Base-by-base conservation (phyloP, 2,797 vertebrate genomes). In the Chaunax sp. region DNA sequence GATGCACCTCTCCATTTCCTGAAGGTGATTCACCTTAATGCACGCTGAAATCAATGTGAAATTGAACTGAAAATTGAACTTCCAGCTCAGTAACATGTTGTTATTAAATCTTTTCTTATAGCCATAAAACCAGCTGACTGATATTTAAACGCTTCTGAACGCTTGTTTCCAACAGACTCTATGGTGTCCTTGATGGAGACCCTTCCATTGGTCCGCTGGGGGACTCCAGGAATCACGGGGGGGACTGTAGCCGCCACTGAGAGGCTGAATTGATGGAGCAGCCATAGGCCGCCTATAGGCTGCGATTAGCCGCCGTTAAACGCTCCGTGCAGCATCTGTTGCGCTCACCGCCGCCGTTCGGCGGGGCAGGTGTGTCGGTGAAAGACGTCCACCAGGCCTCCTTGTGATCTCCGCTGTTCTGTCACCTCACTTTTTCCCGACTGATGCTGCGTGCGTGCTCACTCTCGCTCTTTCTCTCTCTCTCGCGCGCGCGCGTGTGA, bases 21-120 rank as follows among this genome's bases (percentile, higher is more conserved):
- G 86, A 90, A 90, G 89, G 88, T 89, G 88, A 91, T 92, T 91
- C 89, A 86, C 90, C 86, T 92, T 90, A 92, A 93, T 89, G 89
- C 84, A 87, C 79, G 87, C 76, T 82, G 83, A 90, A 92, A 93
- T 94, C 91, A 87, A 92, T 93, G 90, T 89, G 89, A 91, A 91
- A 92, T 90, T 93, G 90, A 93, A 93, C 85, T 89, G 86, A 90
- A 89, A 93, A 91, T 92, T 90, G 88, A 91, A 91, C 90, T 91
- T 92, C 89, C 83, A 79, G 87, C 82, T 63, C 78, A 78, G 87
- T 89, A 89, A 91, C 91, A 91, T 87, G 90, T 90, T 89, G 86
- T 92, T 91, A 92, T 92, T 92, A 91, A 91, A 89, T 92, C 83
- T 82, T 90, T 84, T 84, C 75, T 81, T 81, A 78, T 71, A 86